These are phyloP conservation scores for Lumbricus terrestris DNA, from an alignment of 2,888 invertebrate genomes.

Conservation along the genomic window DNA sequence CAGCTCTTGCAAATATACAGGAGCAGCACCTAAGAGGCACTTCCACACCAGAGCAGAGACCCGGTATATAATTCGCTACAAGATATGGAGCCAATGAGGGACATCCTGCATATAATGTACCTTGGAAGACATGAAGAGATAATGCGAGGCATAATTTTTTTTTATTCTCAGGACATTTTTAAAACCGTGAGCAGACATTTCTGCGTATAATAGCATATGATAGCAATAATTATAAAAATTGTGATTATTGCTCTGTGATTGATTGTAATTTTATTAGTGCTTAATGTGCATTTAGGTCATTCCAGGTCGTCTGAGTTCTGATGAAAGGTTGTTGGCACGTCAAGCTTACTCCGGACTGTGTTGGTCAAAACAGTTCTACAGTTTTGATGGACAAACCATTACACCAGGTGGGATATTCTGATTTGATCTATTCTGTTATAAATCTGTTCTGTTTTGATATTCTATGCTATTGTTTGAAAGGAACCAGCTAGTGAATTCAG, in stretches of 20 bases:
- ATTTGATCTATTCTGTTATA: not conserved
- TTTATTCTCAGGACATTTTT: not conserved
- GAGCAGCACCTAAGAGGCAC: no score
- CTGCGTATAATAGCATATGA: not conserved
- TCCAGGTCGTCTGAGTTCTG: conserved; percentile 32
- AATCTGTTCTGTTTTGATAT: not conserved
- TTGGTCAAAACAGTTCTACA: conserved; percentile 59
- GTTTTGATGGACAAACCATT: conserved; percentile 43
- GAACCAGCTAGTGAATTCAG: not conserved
- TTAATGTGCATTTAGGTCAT: conserved; percentile 35
- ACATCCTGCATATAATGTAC: no score
- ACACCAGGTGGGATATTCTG: not conserved
- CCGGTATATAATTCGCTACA: no score
- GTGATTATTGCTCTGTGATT: not conserved
- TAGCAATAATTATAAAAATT: not conserved
- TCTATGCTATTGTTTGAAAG: not conserved
- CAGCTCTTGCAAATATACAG: no score
- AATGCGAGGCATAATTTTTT: not conserved
- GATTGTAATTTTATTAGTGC: not conserved
- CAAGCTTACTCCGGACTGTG: conserved; percentile 58
- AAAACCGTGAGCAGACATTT: not conserved
- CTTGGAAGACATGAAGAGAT: no score
- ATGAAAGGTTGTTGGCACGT: conserved; percentile 46
- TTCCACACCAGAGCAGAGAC: no score
- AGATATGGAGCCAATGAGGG: no score